Evolutionary conservation across 2,113 vertebrate genomes (phyloP), one percentile per base, ranked within the genome.

Genomic region (Dryoscopus gambensis): DNA sequence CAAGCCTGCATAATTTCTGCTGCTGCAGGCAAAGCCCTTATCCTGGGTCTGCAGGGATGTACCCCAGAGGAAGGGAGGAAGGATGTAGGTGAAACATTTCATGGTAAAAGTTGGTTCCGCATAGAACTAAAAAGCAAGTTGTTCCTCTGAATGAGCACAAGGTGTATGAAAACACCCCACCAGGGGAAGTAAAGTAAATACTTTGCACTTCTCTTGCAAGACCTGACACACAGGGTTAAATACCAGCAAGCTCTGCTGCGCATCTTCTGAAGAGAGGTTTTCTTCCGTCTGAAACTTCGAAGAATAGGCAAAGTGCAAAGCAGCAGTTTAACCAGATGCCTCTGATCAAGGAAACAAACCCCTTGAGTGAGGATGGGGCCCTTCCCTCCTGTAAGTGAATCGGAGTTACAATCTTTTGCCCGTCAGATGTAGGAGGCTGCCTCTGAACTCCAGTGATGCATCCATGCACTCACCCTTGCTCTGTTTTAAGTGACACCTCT

Each of bases 181-280:
- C 56, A 89, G 62, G 95, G 74, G 73, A 95, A 91, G 65, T 13
- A 56, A 63, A 70, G 13, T n/a, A 5, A 40, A 82, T 53, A 56
- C 74, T 94, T 80, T 70, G 67, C 76, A 89, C 35, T 84, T 89
- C 70, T 87, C 47, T 82, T 7, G 2, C 18, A 71, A 63, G 28
- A 64, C 69, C 49, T 87, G 60, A 86, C 60, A 90, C 25, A 53
- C 24, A 44, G 89, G 33, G 52, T 74, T 90, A 92, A 95, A 90
- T 0, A 5, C 50, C 8, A 77, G 59, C 0, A 0, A 76, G 75
- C 68, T 83, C 68, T 47, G 63, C 79, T 39, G 35, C 0, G 0
- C 6, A 4, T 35, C 71, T 79, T n/a, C 67, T 42, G 33, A 0
- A 0, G 59, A 86, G 87, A 67, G 50, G 23, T 47, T 59, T 89